Evolutionary conservation across 2,113 vertebrate genomes (phyloP), one percentile per base, ranked within the genome.

Genomic region (Aplodontia rufa): DNA sequence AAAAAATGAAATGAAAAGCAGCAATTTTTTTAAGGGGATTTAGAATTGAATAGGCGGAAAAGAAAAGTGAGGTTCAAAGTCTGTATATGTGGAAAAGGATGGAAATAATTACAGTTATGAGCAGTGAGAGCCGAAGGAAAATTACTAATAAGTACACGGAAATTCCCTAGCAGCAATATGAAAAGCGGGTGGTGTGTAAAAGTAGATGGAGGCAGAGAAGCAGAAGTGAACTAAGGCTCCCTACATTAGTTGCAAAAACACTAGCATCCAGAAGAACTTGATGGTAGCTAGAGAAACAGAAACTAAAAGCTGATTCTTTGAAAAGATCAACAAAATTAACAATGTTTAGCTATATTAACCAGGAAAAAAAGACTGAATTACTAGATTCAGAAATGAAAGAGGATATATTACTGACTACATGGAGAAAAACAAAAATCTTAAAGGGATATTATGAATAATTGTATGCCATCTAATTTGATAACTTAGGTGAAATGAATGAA

Each of bases 281-380:
- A 80, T 35, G 37, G 72, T 22, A 76, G 24, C n/a, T 53, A 87
- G 12, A 60, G 51, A 87, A 91, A 91, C 8, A n/a, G 19, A 64
- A 89, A 84, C 30, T 40, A 94, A 86, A 76, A 53, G 42, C 60
- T 60, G 11, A 17, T 53, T 91, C 53, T 76, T 71, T 64, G 16
- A 87, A 82, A 53, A 62, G 13, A 74, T 69, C 26, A 69, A 88
- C 60, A 64, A 85, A 91, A 83, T 62, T 45, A 45, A 68, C 5
- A 74, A 75, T n/a, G 49, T 84, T 86, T 53, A 45, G 42, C 14
- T 76, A 76, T 14, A 62, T 20, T 84, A 66, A 88, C 60, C 37
- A 94, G 83, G 69, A 87, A 87, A 58, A 95, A 66, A 91, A 40
- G 40, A 32, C 62, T 62, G 83, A 87, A 87, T 88, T 35, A 83